Conservation (phyloP, 2,888 invertebrate genomes). For the Eretmocerus hayati region DNA sequence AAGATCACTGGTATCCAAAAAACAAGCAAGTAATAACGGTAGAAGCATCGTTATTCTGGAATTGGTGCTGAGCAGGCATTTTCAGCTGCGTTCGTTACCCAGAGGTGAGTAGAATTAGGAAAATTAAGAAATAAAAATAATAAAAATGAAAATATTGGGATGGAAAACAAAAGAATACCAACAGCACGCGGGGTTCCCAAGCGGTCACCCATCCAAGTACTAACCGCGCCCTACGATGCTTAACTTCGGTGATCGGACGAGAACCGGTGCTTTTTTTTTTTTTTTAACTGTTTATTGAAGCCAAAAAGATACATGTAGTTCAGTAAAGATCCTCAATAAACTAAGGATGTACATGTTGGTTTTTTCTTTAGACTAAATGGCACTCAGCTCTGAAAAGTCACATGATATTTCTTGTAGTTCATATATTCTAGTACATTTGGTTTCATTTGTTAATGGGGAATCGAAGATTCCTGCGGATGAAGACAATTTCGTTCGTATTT, state of each 20-base stretch:
- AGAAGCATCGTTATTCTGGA: too few relatives aligned
- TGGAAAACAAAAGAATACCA: background rate
- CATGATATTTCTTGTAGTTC: too few relatives aligned
- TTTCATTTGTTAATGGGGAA: too few relatives aligned
- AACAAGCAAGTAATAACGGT: too few relatives aligned
- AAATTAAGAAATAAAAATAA: background rate
- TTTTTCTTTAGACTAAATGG: too few relatives aligned
- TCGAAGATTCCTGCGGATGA: background rate
- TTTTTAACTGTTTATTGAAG: background rate
- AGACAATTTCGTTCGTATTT: background rate
- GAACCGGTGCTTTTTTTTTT: constrained; percentile 1
- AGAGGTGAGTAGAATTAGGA: background rate
- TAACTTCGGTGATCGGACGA: constrained; percentile 6
- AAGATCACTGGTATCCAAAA: too few relatives aligned
- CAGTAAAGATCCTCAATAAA: background rate
- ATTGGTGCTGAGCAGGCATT: too few relatives aligned
- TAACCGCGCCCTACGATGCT: constrained; percentile 1
- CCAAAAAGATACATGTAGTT: background rate
- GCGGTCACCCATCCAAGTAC: constrained; percentile 2
- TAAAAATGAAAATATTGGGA: background rate
- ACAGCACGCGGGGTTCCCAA: background rate
- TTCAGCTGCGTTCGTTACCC: too few relatives aligned
- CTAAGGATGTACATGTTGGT: too few relatives aligned
- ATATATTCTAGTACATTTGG: too few relatives aligned
- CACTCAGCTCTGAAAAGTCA: too few relatives aligned